A percentile compares a stretch with the other conserved stretches of the same genome.
These are phyloP conservation scores for Smutsia temminckii DNA, from an alignment of 2,797 vertebrate genomes.

Conservation along the genomic window DNA sequence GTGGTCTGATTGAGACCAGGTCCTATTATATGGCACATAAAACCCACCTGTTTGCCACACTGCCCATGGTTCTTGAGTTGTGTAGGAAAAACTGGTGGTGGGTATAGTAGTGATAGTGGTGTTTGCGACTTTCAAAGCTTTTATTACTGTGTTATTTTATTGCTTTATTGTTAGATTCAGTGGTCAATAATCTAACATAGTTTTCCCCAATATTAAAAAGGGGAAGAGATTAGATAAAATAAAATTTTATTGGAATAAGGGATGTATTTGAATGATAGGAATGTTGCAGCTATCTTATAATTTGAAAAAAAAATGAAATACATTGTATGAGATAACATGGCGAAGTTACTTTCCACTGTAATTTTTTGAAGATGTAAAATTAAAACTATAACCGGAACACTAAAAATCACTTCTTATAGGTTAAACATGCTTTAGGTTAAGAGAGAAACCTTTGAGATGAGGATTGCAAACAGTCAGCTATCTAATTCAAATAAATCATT, in stretches of 20 bases:
- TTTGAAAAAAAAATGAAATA: constrained; percentile 5
- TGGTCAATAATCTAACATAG: not conserved
- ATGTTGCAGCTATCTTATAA: not conserved
- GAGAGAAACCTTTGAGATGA: not conserved
- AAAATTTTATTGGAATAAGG: constrained; percentile 37
- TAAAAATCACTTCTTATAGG: constrained; percentile 26
- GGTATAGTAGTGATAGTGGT: not conserved
- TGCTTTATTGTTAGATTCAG: not conserved
- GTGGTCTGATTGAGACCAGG: not conserved
- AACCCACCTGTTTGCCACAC: not conserved
- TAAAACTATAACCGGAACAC: not conserved
- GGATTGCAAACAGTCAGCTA: not conserved
- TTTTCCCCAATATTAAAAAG: constrained; percentile 21
- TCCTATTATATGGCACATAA: not conserved
- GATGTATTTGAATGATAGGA: not conserved
- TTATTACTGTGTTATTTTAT: not conserved
- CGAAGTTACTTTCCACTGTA: constrained; percentile 9
- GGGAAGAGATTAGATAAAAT: not conserved
- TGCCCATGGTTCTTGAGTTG: not conserved
- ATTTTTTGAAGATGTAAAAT: constrained; percentile 43
- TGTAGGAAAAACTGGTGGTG: not conserved
- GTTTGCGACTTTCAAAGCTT: constrained; percentile 26
- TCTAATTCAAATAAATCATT: constrained; percentile 12
- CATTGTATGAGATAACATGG: constrained; percentile 41
- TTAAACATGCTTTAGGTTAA: constrained; percentile 11